Evolutionary conservation across 1,140 invertebrate genomes (phyloP).

Genomic region (Aphelinus atriplicis): DNA sequence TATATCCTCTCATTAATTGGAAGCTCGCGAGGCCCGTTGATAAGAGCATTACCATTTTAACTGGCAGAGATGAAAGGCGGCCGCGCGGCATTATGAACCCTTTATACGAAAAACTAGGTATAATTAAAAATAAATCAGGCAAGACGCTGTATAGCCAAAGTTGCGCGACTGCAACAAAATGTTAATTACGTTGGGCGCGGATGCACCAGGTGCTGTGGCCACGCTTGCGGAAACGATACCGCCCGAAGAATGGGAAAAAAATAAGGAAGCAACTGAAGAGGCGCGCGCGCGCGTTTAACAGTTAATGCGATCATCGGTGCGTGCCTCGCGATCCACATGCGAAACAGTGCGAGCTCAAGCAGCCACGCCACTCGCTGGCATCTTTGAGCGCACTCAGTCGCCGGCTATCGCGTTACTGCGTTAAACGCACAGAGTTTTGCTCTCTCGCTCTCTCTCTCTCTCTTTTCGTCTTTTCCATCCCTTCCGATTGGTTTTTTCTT

Average conservation of each 20-base stretch:
- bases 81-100: background rate
- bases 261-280: conserved; percentile 39
- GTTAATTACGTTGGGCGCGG: conserved; percentile 14
- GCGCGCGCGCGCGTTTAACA: conserved; percentile 49
- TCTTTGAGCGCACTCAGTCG: conserved; percentile 3
- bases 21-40: background rate
- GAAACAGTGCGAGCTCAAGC: conserved; percentile 64
- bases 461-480: background rate
- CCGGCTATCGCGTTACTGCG: conserved; percentile 24
- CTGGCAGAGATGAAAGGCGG: no score
- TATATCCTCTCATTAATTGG: background rate
- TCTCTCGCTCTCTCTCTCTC: background rate
- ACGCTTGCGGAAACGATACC: background rate
- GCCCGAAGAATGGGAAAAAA: background rate
- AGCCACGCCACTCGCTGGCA: background rate
- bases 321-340: conserved; percentile 65
- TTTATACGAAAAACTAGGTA: background rate
- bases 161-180: background rate
- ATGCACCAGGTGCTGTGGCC: background rate
- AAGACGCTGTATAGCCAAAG: background rate
- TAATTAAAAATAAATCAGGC: background rate
- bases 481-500: background rate
- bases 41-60: no score
- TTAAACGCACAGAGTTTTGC: background rate
- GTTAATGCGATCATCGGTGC: conserved; percentile 62